Base-by-base conservation (phyloP, 2,888 invertebrate species). In the Leucophenga montana region DNA sequence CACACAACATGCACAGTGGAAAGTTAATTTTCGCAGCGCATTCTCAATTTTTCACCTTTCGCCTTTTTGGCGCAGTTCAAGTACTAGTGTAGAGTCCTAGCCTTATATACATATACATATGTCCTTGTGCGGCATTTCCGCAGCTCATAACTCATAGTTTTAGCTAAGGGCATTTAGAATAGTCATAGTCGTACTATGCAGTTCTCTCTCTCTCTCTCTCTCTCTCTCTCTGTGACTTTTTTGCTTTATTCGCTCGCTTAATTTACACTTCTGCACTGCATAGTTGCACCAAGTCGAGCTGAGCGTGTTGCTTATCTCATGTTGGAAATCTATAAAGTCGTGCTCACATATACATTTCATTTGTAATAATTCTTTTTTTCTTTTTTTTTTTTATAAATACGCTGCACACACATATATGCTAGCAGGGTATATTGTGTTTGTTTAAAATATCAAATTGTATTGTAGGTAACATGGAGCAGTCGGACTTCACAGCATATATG, bases 201-300 rank as follows among this genome's bases (percentile, higher is more conserved):
- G 44, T 54, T 3, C 13, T 6, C 53, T n/a, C n/a, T n/a, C n/a
- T n/a, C n/a, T n/a, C n/a, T n/a, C n/a, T n/a, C n/a, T n/a, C n/a
- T n/a, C n/a, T n/a, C n/a, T n/a, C n/a, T n/a, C n/a, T n/a, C n/a
- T n/a, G n/a, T 31, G n/a, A 9, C 27, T 16, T 18, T 16, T 16
- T 57, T 9, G 16, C 39, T 16, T 53, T 62, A 69, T 39, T 65
- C 65, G 18, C 73, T 39, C 57, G 72, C 85, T 82, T 82, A 82
- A 82, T 82, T 82, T 82, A 85, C 85, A 85, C 85, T 82, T 83
- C 84, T 82, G 82, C 27, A n/a, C n/a, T n/a, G 46, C 61, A 3
- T n/a, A 20, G n/a, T 18, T 85, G 82, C 9, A 11, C 9, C 11
- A 39, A 39, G 39, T 39, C 39, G 39, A 39, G 39, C 69, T 73